These are phyloP conservation scores for Fulmarus glacialis DNA, from an alignment of 2,113 vertebrate genomes.

Conservation along the genomic window DNA sequence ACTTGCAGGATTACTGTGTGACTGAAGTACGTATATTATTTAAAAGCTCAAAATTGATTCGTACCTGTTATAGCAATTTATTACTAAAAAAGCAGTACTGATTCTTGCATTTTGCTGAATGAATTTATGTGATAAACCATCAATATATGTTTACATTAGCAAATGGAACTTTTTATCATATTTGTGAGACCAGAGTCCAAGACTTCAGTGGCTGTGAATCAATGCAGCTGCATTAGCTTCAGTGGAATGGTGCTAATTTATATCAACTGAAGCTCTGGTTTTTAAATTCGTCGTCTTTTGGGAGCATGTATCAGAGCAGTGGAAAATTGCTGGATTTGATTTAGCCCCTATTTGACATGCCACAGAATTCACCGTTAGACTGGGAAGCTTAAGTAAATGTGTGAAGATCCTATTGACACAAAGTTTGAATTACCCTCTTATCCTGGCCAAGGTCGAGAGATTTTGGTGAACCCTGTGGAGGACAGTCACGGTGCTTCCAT, in stretches of 20 bases:
- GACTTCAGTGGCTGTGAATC: conserved; percentile 29
- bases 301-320: neutral
- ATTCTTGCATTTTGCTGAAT: conserved; percentile 74
- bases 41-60: conserved; percentile 44
- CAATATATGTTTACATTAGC: conserved; percentile 71
- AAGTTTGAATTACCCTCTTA: neutral
- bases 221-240: conserved; percentile 8
- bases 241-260: conserved; percentile 18
- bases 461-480: neutral
- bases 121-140: conserved; percentile 72
- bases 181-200: conserved; percentile 13
- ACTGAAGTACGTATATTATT: neutral
- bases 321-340: conserved; percentile 21
- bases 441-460: neutral
- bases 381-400: neutral
- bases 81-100: conserved; percentile 66
- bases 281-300: conserved; percentile 28
- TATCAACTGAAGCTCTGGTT: conserved; percentile 3
- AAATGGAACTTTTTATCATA: conserved; percentile 43
- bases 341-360: neutral
- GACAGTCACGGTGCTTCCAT: neutral
- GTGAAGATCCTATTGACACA: neutral
- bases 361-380: neutral
- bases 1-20: neutral
- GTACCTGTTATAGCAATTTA: conserved; percentile 34